phyloP scores from a whole-genome alignment of 2,888 invertebrate genomes.

The Masnerella sp. region DNA sequence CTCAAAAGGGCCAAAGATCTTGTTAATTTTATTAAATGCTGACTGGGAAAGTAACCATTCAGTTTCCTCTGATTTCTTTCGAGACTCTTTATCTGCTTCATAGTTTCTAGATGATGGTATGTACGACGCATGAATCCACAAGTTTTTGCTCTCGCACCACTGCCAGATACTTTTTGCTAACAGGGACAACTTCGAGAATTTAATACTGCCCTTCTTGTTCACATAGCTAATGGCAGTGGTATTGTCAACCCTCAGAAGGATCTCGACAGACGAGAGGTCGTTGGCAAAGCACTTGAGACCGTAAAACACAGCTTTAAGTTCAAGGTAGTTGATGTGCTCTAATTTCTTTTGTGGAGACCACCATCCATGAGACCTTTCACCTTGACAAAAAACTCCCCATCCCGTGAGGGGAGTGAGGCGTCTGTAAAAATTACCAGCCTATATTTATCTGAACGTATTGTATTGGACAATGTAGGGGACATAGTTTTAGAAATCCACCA shows the following conservation, averaged over 20 bases:
- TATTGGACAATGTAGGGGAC: not conserved
- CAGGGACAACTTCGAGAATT: not conserved
- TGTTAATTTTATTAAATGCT: constrained; percentile 10
- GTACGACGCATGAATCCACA: constrained; percentile 5
- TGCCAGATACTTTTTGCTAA: not conserved
- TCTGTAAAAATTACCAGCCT: constrained; percentile 5
- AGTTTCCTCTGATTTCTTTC: constrained; percentile 7
- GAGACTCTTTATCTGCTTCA: constrained; percentile 17
- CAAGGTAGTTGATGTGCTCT: not conserved
- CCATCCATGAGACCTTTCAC: constrained; percentile 10
- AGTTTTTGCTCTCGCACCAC: not conserved
- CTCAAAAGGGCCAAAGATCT: not conserved
- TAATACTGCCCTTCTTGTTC: not conserved
- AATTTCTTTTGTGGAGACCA: constrained; percentile 11
- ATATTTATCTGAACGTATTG: not conserved
- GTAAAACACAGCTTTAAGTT: not conserved
- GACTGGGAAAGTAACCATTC: constrained; percentile 10
- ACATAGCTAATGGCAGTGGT: constrained; percentile 14
- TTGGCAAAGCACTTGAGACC: constrained; percentile 9
- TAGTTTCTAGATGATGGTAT: not conserved
- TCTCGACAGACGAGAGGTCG: not conserved
- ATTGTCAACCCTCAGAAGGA: constrained; percentile 19
- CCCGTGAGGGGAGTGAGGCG: constrained; percentile 30
- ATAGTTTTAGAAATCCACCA: constrained; percentile 2
- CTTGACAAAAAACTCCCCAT: constrained; percentile 6